Conservation (phyloP, 2,888 invertebrate genomes). For the Mycalesis mineus region DNA sequence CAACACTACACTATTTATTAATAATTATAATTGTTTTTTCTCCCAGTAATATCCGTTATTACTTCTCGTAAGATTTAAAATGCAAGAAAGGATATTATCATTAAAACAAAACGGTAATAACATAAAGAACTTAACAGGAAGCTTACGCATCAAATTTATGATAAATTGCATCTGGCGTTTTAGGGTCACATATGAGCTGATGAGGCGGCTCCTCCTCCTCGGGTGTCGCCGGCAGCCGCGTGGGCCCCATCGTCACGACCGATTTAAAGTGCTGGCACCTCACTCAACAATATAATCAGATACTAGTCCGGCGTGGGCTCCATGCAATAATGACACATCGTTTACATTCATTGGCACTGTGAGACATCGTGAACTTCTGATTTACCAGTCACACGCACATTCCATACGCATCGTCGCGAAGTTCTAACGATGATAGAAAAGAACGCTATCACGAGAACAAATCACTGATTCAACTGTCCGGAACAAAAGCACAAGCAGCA, state of each 20-base stretch:
- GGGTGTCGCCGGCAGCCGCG: constrained; percentile 63
- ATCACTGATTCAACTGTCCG: neutral
- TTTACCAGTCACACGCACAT: constrained; percentile 21
- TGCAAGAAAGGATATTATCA: neutral
- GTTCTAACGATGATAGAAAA: neutral
- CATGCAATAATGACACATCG: constrained; percentile 44
- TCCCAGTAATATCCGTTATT: too few species aligned
- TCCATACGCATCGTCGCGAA: neutral
- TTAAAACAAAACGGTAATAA: neutral
- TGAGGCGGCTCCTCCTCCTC: constrained; percentile 61
- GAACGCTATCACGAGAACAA: constrained; percentile 5
- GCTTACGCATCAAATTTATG: constrained; percentile 33
- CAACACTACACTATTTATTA: too few species aligned
- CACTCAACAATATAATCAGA: constrained; percentile 40
- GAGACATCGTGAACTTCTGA: constrained; percentile 37
- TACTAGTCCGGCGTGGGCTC: constrained; percentile 50
- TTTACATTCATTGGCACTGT: constrained; percentile 47
- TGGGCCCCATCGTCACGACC: constrained; percentile 54
- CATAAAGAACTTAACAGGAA: neutral
- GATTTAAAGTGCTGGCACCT: constrained; percentile 33
- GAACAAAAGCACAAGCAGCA: constrained; percentile 69
- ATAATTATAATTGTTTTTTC: too few species aligned
- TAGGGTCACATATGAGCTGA: constrained; percentile 44
- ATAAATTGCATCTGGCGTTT: constrained; percentile 47
- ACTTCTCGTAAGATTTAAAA: too few species aligned